phyloP scores from a whole-genome alignment of 1,140 invertebrate genomes.

The Calephelis virginiensis region DNA sequence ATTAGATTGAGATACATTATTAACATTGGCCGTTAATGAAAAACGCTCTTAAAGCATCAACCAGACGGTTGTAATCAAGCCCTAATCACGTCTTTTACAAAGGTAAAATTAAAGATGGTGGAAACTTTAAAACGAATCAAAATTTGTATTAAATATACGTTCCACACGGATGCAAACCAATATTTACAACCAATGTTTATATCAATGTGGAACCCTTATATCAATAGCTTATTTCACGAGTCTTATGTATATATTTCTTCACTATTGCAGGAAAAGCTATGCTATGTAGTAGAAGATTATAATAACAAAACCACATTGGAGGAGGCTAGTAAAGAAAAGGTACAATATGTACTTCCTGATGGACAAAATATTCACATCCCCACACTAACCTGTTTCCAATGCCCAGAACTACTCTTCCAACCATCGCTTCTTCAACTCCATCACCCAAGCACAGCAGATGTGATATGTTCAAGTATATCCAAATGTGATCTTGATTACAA shows the following conservation, averaged over 20 bases:
- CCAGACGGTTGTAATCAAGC: too few relatives aligned
- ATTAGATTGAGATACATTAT: too few relatives aligned
- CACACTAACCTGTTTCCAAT: slow-evolving; percentile 89
- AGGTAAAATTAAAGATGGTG: too few relatives aligned
- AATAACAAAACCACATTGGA: slow-evolving; percentile 32
- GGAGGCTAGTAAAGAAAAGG: slow-evolving; percentile 43
- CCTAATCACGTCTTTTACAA: too few relatives aligned
- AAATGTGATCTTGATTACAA: slow-evolving; percentile 90
- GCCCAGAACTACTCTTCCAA: slow-evolving; percentile 92
- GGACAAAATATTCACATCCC: slow-evolving; percentile 91
- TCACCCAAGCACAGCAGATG: slow-evolving; percentile 87
- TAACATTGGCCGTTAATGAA: too few relatives aligned
- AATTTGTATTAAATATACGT: too few relatives aligned
- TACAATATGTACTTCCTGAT: slow-evolving; percentile 89
- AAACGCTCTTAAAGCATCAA: too few relatives aligned
- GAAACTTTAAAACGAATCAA: too few relatives aligned
- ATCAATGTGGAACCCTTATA: too few relatives aligned
- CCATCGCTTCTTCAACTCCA: slow-evolving; percentile 87
- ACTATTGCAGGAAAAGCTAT: slow-evolving; percentile 73
- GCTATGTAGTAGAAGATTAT: slow-evolving; percentile 48
- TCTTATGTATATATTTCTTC: not conserved
- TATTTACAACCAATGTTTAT: too few relatives aligned
- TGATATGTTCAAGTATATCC: slow-evolving; percentile 90
- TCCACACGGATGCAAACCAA: too few relatives aligned
- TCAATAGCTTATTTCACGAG: too few relatives aligned